Conservation (phyloP, 2,797 vertebrate genomes). For the Pantherophis vulpinus region DNA sequence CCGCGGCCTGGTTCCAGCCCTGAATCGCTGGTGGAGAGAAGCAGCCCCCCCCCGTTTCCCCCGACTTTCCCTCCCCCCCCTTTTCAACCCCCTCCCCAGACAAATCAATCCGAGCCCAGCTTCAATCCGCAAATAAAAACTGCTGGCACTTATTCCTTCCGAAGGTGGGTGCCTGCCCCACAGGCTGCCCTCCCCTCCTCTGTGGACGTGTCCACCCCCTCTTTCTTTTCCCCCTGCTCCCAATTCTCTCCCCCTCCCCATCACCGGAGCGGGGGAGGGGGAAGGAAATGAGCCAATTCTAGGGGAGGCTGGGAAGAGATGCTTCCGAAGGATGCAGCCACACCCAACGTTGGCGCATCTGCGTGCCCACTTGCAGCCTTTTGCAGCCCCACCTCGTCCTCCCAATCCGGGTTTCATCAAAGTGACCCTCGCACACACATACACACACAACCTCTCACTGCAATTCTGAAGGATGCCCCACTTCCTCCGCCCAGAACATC, state of each 20-base stretch:
- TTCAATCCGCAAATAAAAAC: background rate
- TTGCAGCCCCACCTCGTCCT: background rate
- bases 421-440: too few relatives aligned
- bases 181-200: background rate
- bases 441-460: background rate
- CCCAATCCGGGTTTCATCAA: background rate
- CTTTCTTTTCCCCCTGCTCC: background rate
- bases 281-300: background rate
- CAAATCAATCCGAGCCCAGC: too few relatives aligned
- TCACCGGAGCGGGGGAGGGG: rapidly evolving
- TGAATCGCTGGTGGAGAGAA: background rate
- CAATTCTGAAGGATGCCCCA: background rate
- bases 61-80: rapidly evolving
- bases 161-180: background rate
- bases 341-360: background rate
- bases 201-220: background rate
- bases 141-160: background rate
- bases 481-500: background rate
- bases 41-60: too few relatives aligned
- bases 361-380: background rate
- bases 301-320: background rate
- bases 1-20: background rate
- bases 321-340: background rate
- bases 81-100: background rate
- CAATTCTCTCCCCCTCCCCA: background rate